phyloP scores from a whole-genome alignment of 2,888 invertebrate genomes.

The Geophilus truncorum region DNA sequence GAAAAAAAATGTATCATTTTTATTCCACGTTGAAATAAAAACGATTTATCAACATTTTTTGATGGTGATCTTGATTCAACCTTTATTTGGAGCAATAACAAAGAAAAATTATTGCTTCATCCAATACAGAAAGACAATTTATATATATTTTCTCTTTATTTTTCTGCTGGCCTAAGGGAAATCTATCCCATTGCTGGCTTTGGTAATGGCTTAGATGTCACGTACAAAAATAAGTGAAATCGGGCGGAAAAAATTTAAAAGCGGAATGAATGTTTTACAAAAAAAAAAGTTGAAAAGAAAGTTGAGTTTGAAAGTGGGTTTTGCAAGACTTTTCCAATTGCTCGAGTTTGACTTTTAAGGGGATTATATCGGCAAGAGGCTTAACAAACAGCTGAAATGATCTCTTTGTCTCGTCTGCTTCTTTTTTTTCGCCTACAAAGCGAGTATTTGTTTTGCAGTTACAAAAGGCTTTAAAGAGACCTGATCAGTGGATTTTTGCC shows the following conservation, averaged over 20 bases:
- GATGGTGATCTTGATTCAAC: neutral
- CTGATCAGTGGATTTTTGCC: neutral
- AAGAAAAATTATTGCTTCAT: neutral
- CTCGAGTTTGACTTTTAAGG: neutral
- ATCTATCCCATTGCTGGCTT: neutral
- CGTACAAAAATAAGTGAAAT: neutral
- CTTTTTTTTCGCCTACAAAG: neutral
- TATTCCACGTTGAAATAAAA: neutral
- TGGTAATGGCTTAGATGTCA: neutral
- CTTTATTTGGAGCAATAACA: neutral
- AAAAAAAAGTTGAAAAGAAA: neutral
- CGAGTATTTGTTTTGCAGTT: slow-evolving; percentile 5
- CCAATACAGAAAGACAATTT: neutral
- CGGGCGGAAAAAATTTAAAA: neutral
- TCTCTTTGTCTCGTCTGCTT: neutral
- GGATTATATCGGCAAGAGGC: neutral
- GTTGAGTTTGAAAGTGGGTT: neutral
- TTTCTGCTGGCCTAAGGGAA: neutral
- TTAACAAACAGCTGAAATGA: slow-evolving; percentile 16
- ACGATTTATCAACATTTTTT: neutral
- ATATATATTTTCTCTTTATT: neutral
- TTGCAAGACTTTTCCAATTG: slow-evolving; percentile 1
- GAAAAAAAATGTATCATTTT: neutral
- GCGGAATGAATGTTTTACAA: neutral
- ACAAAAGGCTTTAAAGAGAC: neutral